Percentiles rank a stretch among this genome's conserved stretches.
Conservation (phyloP, 2,113 vertebrate species). For the Trogon melanurus region DNA sequence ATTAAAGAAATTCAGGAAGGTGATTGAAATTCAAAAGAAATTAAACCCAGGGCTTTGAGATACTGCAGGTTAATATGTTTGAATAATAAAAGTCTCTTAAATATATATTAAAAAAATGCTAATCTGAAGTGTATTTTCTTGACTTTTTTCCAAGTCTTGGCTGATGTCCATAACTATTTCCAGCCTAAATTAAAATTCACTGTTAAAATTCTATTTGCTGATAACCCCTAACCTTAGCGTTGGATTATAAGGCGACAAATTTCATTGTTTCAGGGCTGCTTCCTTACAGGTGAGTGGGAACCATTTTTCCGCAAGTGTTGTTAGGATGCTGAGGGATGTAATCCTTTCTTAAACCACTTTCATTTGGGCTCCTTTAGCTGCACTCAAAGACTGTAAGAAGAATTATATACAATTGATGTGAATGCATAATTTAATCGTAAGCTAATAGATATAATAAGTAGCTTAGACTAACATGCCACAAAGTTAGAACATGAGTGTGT, state of each 20-base stretch:
- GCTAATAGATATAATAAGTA: neutral
- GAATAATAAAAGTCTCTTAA: neutral
- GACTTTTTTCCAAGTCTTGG: neutral
- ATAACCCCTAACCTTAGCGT: neutral
- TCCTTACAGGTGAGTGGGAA: neutral
- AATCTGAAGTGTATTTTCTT: neutral
- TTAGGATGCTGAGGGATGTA: neutral
- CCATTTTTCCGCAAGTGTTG: neutral
- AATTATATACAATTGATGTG: neutral
- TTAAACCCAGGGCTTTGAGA: conserved; percentile 26
- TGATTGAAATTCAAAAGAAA: conserved; percentile 37
- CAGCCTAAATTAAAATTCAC: neutral
- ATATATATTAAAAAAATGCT: neutral
- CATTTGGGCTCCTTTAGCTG: neutral
- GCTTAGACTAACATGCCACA: neutral
- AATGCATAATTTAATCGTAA: neutral
- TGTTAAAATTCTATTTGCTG: neutral
- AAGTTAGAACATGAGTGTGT: neutral
- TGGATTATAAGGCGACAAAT: neutral
- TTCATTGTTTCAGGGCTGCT: neutral
- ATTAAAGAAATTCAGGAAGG: neutral
- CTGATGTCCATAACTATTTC: neutral
- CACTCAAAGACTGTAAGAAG: neutral
- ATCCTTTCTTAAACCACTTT: neutral
- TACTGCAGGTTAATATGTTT: neutral